Evolutionary conservation across 2,797 vertebrate genomes (phyloP).

Genomic region (Enteromius radiatus): DNA sequence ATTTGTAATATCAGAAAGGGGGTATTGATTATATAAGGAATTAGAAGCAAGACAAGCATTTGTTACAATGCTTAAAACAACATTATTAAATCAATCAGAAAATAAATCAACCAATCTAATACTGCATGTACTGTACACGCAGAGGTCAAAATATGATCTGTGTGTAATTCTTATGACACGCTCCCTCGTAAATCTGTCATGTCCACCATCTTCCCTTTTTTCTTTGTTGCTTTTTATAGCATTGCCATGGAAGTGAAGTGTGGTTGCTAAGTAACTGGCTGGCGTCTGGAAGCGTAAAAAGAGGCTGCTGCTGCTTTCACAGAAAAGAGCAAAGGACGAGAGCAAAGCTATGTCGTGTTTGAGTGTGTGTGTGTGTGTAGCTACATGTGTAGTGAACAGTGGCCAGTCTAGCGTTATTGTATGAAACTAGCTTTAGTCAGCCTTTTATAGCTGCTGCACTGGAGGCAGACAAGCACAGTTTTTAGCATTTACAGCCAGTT

Average conservation of each 20-base stretch:
- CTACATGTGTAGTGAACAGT: neutral
- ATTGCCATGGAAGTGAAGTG: slow-evolving; percentile 75
- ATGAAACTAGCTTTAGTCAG: neutral
- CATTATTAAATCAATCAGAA: neutral
- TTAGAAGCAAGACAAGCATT: neutral
- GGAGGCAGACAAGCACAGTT: neutral
- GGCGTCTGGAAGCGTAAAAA: slow-evolving; percentile 76
- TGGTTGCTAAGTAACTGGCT: slow-evolving; percentile 83
- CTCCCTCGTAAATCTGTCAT: slow-evolving; percentile 60
- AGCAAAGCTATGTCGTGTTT: slow-evolving; percentile 38
- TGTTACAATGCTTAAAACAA: neutral
- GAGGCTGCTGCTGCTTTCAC: slow-evolving; percentile 61
- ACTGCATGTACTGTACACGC: neutral
- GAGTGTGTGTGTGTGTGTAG: neutral
- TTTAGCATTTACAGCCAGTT: neutral
- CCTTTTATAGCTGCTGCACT: slow-evolving; percentile 10
- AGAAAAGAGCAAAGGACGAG: slow-evolving; percentile 57
- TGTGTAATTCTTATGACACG: slow-evolving; percentile 51
- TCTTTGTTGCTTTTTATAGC: slow-evolving; percentile 78
- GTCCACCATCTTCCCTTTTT: slow-evolving; percentile 62
- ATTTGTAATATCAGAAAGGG: neutral
- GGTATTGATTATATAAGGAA: neutral
- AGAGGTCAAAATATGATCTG: neutral
- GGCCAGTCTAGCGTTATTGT: neutral
- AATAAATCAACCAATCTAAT: neutral